Base-by-base conservation (phyloP, 2,797 vertebrate genomes). In the Myotis vivesi region DNA sequence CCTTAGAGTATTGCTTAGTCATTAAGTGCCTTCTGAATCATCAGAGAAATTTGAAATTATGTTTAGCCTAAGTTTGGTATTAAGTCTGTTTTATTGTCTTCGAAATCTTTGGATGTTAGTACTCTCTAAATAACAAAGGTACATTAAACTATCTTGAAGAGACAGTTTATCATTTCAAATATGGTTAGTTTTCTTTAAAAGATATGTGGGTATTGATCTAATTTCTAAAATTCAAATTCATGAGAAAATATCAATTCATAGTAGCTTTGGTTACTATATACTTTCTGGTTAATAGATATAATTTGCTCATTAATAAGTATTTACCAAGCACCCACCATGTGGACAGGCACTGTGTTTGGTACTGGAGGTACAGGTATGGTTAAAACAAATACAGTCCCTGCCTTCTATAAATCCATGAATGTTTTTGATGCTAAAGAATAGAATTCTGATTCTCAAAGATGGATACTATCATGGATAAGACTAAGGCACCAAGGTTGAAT, bases 1-100 rank as follows among this genome's bases (percentile, higher is more conserved):
- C 85, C 44, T 69, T 62, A n/a, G 85, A 92, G 92, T 93, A 86
- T 92, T 92, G 69, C n/a, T 87, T 92, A 86, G 69, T 94, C 95
- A 90, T 80, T n/a, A 88, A 73, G 73, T 86, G 33, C 22, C 57
- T 95, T 90, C 33, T 83, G n/a, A 92, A 94, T 96, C 92, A 94
- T 83, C 86, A 92, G 79, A 95, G 16, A 80, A 92, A 94, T 77
- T 38, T 75, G 64, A 95, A 90, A 79, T 88, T 92, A 57, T 71
- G 38, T 72, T 93, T 38, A 76, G n/a, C 68, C 2, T 41, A 90
- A 83, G 6, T 72, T 90, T 95, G 73, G 28, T 77, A 94, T 57
- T 96, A 44, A 94, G 38, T 90, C 10, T 81, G 30, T 72, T 94
- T 96, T 95, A 89, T 77, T 92, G 62, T 87, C 62, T 89, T 96